These are phyloP conservation scores for Sarcophaga peregrina DNA, from an alignment of 1,140 invertebrate species.

Conservation along the genomic window DNA sequence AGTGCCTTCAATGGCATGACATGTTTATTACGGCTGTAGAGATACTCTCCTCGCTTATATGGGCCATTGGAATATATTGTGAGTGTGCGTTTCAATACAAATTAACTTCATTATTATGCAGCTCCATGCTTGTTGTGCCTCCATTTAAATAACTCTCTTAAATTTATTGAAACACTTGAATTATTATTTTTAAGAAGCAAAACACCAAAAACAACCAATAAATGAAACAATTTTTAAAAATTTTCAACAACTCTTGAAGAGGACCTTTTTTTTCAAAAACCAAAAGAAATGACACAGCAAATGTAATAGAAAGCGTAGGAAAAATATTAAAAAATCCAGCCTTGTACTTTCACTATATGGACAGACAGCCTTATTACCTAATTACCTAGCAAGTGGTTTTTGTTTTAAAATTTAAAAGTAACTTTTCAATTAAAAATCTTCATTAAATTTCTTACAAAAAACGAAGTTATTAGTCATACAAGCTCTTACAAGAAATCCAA, in stretches of 20 bases:
- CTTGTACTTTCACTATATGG: no score
- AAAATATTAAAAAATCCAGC: no score
- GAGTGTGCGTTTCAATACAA: not conserved
- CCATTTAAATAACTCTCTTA: not conserved
- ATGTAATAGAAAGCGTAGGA: no score
- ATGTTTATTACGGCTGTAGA: constrained; percentile 7
- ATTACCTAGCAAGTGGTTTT: no score
- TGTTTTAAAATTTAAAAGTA: no score
- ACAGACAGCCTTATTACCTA: no score
- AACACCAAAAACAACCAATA: not conserved
- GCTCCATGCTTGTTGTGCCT: not conserved
- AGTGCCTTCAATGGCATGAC: not conserved
- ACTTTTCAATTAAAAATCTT: no score
- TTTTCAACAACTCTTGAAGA: not conserved
- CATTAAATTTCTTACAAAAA: no score
- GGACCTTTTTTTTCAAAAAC: not conserved
- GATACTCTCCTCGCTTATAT: no score
- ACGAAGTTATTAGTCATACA: no score
- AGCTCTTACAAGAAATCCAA: no score
- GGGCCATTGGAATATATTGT: not conserved
- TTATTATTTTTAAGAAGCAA: not conserved
- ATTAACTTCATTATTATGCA: constrained; percentile 29
- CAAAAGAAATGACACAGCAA: not conserved
- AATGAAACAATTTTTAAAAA: not conserved
- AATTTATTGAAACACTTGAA: not conserved